phyloP scores from a whole-genome alignment of 2,888 invertebrate species.

The Ophion obscuratus region DNA sequence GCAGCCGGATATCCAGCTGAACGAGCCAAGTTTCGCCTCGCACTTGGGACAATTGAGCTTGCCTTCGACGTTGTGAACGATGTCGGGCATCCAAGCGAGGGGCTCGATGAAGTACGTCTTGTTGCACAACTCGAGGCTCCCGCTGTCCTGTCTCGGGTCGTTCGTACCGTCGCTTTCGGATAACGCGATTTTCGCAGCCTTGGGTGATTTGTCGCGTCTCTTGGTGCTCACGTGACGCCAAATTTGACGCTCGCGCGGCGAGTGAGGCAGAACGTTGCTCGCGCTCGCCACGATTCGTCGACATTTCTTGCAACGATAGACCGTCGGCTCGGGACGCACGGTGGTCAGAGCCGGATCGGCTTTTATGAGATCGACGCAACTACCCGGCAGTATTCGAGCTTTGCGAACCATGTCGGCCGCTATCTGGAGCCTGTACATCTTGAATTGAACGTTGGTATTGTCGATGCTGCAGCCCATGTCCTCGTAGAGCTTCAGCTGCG shows the following conservation, averaged over 20 bases:
- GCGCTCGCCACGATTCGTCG: slow-evolving; percentile 93
- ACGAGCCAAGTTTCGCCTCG: slow-evolving; percentile 93
- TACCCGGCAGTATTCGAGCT: slow-evolving; percentile 93
- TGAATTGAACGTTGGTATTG: slow-evolving; percentile 90
- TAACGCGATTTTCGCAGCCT: slow-evolving; percentile 49
- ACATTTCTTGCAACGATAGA: slow-evolving; percentile 93
- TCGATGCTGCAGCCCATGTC: slow-evolving; percentile 91
- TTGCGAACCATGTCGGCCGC: slow-evolving; percentile 93
- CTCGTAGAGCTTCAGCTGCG: slow-evolving; percentile 91
- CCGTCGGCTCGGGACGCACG: slow-evolving; percentile 92
- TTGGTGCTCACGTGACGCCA: slow-evolving; percentile 84
- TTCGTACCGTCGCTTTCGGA: slow-evolving; percentile 62
- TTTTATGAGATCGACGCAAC: slow-evolving; percentile 91
- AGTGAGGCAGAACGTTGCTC: slow-evolving; percentile 91
- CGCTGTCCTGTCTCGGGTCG: slow-evolving; percentile 44
- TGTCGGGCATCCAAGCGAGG: slow-evolving; percentile 93
- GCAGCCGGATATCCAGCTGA: slow-evolving; percentile 94
- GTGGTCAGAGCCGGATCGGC: slow-evolving; percentile 91
- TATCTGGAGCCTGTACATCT: slow-evolving; percentile 90
- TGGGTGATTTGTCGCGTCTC: slow-evolving; percentile 72
- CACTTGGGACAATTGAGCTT: slow-evolving; percentile 95
- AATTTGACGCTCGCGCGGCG: slow-evolving; percentile 85
- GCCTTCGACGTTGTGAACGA: slow-evolving; percentile 89
- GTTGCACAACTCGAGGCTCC: slow-evolving; percentile 86
- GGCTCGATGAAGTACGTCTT: slow-evolving; percentile 95